A percentile compares a stretch with the other conserved stretches of the same genome.
Conservation (phyloP, 2,113 vertebrate genomes). For the Plecturocebus donacophilus region DNA sequence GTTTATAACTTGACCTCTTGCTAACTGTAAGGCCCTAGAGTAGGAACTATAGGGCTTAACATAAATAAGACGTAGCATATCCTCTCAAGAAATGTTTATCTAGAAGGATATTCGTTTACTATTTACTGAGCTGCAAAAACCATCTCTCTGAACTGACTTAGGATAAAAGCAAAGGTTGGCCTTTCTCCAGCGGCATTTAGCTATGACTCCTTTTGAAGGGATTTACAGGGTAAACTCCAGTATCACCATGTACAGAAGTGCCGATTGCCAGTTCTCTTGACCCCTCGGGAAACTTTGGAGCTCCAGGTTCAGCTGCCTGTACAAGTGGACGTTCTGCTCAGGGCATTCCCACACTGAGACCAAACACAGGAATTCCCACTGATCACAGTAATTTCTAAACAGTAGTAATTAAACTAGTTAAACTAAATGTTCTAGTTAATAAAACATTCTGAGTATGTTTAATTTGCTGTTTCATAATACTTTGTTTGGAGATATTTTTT, state of each 20-base stretch:
- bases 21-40: not conserved
- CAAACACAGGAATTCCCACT: conserved; percentile 37
- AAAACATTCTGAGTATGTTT: conserved; percentile 66
- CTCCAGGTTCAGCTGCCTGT: not conserved
- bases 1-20: not conserved
- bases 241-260: not conserved
- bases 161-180: conserved; percentile 27
- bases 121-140: not conserved
- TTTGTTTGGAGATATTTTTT: not conserved
- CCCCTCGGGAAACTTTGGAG: not conserved
- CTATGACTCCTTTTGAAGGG: not conserved
- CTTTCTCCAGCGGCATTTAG: not conserved
- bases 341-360: conserved; percentile 24
- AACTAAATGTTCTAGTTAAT: conserved; percentile 63
- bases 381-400: conserved; percentile 54
- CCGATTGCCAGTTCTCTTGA: not conserved
- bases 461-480: conserved; percentile 39
- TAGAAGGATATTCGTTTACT: not conserved
- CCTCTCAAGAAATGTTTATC: conserved; percentile 9
- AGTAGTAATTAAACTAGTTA: conserved; percentile 65
- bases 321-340: not conserved
- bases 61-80: not conserved
- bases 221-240: not conserved
- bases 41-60: not conserved
- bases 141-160: not conserved